These are phyloP conservation scores for Oreortyx pictus DNA, from an alignment of 2,797 vertebrate genomes.

Conservation along the genomic window DNA sequence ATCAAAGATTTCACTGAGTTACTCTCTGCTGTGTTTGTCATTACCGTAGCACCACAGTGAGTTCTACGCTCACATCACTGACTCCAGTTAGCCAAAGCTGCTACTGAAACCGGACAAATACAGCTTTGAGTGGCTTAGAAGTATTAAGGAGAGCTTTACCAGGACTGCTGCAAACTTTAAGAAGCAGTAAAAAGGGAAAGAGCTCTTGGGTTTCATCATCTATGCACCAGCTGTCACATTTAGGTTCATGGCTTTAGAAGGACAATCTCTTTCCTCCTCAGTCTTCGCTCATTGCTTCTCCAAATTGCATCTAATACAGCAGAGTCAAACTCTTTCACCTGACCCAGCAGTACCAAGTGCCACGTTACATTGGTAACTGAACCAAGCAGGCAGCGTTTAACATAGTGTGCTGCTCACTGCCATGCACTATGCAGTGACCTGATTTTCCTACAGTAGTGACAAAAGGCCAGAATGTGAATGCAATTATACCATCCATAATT, in stretches of 20 bases:
- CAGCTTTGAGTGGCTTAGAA: neutral
- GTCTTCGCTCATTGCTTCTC: neutral
- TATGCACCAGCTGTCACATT: neutral
- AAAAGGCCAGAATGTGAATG: neutral
- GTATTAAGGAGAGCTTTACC: neutral
- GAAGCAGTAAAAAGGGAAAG: neutral
- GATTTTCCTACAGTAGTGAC: neutral
- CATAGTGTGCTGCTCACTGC: neutral
- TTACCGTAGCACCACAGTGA: neutral
- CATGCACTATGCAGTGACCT: rapidly evolving
- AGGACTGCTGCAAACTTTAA: neutral
- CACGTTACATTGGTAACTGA: neutral
- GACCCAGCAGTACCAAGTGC: neutral
- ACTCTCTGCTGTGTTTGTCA: neutral
- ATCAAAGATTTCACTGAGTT: neutral
- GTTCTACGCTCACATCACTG: neutral
- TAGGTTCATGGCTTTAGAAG: neutral
- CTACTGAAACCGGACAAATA: neutral
- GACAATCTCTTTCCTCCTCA: neutral
- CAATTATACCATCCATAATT: neutral
- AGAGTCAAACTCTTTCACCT: neutral
- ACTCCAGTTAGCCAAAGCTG: neutral
- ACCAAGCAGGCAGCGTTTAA: neutral
- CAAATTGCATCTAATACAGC: neutral
- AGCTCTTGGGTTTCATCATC: neutral